Evolutionary conservation across 2,888 invertebrate species (phyloP).

Genomic region (Mantis religiosa): DNA sequence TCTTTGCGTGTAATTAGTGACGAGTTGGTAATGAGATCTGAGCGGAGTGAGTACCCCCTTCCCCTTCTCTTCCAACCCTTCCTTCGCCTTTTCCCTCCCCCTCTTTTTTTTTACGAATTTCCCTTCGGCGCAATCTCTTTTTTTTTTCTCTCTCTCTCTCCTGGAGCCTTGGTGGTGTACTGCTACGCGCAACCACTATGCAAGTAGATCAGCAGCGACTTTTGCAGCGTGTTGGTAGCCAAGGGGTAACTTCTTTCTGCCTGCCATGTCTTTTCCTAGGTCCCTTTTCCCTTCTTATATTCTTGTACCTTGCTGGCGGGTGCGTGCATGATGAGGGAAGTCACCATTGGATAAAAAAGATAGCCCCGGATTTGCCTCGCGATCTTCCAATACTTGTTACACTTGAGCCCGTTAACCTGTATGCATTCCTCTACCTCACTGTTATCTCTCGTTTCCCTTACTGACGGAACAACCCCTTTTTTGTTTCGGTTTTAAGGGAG

Average conservation of each 20-base stretch:
- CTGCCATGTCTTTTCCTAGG: not conserved
- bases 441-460: not conserved
- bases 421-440: not conserved
- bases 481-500: not conserved
- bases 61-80: not conserved
- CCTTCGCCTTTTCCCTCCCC: not conserved
- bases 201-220: not conserved
- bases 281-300: not conserved
- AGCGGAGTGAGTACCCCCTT: constrained; percentile 12
- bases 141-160: not conserved
- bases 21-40: constrained; percentile 28
- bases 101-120: not conserved
- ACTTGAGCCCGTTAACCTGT: not conserved
- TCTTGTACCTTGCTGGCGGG: not conserved
- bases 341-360: not conserved
- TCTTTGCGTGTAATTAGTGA: constrained; percentile 29
- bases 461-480: not conserved
- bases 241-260: not conserved
- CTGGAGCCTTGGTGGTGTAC: not conserved
- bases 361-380: not conserved
- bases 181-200: not conserved
- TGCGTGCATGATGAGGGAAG: not conserved
- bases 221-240: not conserved
- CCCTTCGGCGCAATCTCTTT: constrained; percentile 1
- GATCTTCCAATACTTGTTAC: not conserved